phyloP scores from a whole-genome alignment of 2,797 vertebrate genomes.

The Hyperoplus immaculatus region DNA sequence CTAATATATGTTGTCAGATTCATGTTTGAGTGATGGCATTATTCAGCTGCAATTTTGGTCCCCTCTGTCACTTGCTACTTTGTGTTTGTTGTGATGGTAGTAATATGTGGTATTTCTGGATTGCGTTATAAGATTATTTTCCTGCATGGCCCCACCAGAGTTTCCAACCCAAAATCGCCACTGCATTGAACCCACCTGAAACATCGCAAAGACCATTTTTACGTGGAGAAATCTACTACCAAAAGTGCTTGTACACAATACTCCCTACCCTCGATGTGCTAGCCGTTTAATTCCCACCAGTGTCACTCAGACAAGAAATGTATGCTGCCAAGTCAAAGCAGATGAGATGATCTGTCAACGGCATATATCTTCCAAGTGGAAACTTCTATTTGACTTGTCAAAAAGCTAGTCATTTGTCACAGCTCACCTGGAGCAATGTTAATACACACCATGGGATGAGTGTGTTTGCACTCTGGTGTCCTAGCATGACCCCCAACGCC shows the following conservation, averaged over 20 bases:
- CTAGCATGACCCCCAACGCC: slow-evolving; percentile 32
- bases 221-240: slow-evolving; percentile 4
- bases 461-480: slow-evolving; percentile 44
- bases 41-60: too few species aligned
- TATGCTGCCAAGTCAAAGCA: slow-evolving; percentile 26
- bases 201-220: slow-evolving; percentile 10
- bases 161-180: too few species aligned
- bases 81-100: too few species aligned
- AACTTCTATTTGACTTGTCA: slow-evolving; percentile 52
- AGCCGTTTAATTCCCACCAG: slow-evolving; percentile 24
- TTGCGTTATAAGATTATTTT: too few species aligned
- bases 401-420: slow-evolving; percentile 36
- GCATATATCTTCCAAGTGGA: slow-evolving; percentile 37
- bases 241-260: neutral
- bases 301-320: slow-evolving; percentile 38
- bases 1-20: too few species aligned
- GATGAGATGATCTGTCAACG: slow-evolving; percentile 57
- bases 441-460: slow-evolving; percentile 41
- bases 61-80: too few species aligned
- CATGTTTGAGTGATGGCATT: too few species aligned
- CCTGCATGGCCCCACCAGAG: too few species aligned
- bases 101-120: too few species aligned
- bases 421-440: slow-evolving; percentile 39
- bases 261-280: slow-evolving; percentile 10
- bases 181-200: neutral